Conservation (phyloP, 2,888 invertebrate genomes). For the Calliopum simillimum region DNA sequence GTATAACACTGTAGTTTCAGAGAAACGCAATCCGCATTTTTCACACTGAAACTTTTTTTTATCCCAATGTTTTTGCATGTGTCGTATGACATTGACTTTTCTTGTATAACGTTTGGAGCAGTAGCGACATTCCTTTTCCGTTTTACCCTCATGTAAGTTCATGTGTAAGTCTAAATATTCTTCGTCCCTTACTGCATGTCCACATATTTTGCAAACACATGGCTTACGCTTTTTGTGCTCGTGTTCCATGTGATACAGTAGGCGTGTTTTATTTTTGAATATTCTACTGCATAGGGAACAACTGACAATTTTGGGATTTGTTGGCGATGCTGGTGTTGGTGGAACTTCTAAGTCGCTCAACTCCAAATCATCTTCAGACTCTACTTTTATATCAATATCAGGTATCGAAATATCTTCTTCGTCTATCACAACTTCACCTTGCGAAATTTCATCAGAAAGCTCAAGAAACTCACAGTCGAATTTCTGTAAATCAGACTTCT, state of each 20-base stretch:
- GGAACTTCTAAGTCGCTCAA: slow-evolving; percentile 12
- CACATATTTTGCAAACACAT: slow-evolving; percentile 57
- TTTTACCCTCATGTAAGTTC: slow-evolving; percentile 63
- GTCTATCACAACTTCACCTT: too few relatives aligned
- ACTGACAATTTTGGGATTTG: slow-evolving; percentile 2
- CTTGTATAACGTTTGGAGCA: slow-evolving; percentile 61
- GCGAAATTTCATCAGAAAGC: too few relatives aligned
- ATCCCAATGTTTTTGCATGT: slow-evolving; percentile 64
- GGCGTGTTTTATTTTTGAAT: slow-evolving; percentile 20
- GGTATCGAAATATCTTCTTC: too few relatives aligned
- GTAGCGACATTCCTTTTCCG: slow-evolving; percentile 64
- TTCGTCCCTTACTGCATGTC: slow-evolving; percentile 58
- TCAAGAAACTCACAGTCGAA: slow-evolving; percentile 24
- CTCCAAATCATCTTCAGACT: slow-evolving; percentile 30
- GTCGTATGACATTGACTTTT: slow-evolving; percentile 61
- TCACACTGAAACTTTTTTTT: slow-evolving; percentile 65
- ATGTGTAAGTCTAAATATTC: slow-evolving; percentile 64
- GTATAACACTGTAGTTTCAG: slow-evolving; percentile 61
- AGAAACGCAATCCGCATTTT: slow-evolving; percentile 63
- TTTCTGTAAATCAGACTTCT: slow-evolving; percentile 1
- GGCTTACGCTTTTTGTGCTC: slow-evolving; percentile 47
- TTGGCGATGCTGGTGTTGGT: slow-evolving; percentile 26
- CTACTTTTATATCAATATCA: slow-evolving; percentile 33
- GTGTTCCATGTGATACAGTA: slow-evolving; percentile 52
- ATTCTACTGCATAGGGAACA: slow-evolving; percentile 19